Evolutionary conservation across 2,888 invertebrate genomes (phyloP).

Genomic region (Agriotes lineatus): DNA sequence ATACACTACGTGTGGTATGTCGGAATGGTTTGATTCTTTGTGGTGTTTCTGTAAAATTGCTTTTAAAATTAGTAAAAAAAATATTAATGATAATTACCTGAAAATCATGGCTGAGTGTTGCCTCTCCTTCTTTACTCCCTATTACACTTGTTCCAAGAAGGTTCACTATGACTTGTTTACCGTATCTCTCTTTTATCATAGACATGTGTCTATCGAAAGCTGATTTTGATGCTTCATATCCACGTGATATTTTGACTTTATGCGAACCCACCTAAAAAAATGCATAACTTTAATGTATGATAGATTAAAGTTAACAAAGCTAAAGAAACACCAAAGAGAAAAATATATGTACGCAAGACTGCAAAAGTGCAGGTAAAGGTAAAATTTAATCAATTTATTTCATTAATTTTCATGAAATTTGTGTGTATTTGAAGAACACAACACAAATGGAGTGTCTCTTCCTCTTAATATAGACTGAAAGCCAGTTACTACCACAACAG

Average conservation of each 20-base stretch:
- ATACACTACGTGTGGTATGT: slow-evolving; percentile 91
- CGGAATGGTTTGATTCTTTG: slow-evolving; percentile 82
- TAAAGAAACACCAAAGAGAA: no score
- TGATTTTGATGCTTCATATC: slow-evolving; percentile 93
- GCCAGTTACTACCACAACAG: no score
- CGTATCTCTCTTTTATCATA: slow-evolving; percentile 90
- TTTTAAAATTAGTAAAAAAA: slow-evolving; percentile 52
- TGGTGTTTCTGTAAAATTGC: slow-evolving; percentile 82
- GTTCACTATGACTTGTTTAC: slow-evolving; percentile 92
- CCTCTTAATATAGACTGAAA: no score
- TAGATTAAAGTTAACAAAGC: not conserved
- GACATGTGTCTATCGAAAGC: slow-evolving; percentile 93
- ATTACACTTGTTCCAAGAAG: slow-evolving; percentile 90
- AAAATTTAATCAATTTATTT: no score
- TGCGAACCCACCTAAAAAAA: slow-evolving; percentile 89
- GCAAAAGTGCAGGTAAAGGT: no score
- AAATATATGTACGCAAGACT: no score
- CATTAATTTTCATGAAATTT: no score
- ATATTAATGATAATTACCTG: slow-evolving; percentile 67
- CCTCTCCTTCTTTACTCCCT: slow-evolving; percentile 97
- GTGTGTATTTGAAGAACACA: no score
- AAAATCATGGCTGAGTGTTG: slow-evolving; percentile 93
- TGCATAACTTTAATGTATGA: not conserved
- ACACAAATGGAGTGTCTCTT: no score
- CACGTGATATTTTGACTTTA: slow-evolving; percentile 96